These are phyloP conservation scores for Aurelia sp. DNA, from an alignment of 30 jellyfish, hydroid and myxozoan species.

Conservation along the genomic window DNA sequence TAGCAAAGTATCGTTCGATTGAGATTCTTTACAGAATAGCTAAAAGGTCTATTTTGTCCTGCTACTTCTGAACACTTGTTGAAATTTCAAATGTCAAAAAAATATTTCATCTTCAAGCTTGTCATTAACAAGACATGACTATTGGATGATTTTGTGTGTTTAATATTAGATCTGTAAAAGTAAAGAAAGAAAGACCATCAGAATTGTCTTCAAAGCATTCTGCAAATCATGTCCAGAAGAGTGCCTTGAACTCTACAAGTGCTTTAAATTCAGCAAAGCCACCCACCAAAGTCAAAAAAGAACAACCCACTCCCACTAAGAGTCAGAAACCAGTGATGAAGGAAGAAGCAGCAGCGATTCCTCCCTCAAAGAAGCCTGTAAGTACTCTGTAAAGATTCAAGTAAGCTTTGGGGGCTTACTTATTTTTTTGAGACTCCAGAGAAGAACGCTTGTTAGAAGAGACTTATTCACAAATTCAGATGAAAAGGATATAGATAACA, in stretches of 20 bases:
- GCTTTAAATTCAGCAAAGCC: conserved; percentile 29
- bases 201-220: conserved; percentile 5
- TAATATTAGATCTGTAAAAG: not conserved
- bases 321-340: conserved; percentile 10
- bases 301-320: conserved; percentile 5
- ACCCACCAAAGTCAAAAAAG: conserved; percentile 44
- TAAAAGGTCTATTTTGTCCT: too few species aligned
- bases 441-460: not conserved
- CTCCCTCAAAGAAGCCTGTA: conserved; percentile 23
- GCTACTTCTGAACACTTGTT: too few species aligned
- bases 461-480: not conserved
- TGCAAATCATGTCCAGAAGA: not conserved
- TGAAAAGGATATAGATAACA: too few species aligned
- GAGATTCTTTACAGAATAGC: too few species aligned
- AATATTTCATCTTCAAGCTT: too few species aligned
- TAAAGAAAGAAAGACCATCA: conserved; percentile 1
- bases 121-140: too few species aligned
- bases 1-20: too few species aligned
- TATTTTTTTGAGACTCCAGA: not conserved
- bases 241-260: conserved; percentile 57
- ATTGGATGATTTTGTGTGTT: too few species aligned
- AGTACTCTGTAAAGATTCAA: not conserved
- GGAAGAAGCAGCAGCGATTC: not conserved
- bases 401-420: not conserved
- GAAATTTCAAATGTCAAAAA: too few species aligned